Evolutionary conservation across 2,888 invertebrate genomes (phyloP), one percentile per base, ranked within the genome.

Genomic region (Selenia dentaria): DNA sequence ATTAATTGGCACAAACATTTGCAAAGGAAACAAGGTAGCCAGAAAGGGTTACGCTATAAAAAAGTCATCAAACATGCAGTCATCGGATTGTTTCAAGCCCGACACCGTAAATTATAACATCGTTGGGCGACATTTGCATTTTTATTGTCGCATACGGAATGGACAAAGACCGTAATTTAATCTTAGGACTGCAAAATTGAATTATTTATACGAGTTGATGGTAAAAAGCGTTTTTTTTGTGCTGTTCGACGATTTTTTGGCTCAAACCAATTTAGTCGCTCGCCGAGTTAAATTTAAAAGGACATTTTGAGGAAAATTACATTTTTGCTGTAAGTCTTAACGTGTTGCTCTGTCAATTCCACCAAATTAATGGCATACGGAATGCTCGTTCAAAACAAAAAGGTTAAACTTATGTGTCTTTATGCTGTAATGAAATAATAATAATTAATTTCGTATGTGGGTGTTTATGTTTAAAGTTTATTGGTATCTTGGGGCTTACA

Each of bases 141-240:
- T 88, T 87, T 89, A 89, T 84, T 85, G 86, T 87, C 85, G 70
- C 80, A 79, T 74, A 74, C 74, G 65, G 73, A 76, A 75, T 75
- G 82, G 79, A 75, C 74, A 73, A 78, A 78, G 74, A 63, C 75
- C 72, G 80, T 83, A 80, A 84, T 83, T 81, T 87, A 82, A 87
- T 79, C 77, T 74, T 55, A 59, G 67, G 70, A 69, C 70, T 71
- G 79, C 79, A 72, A 86, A 86, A 86, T 87, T 88, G 83, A 84
- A 87, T 89, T 87, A 85, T 86, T 87, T 86, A 72, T 74, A 69
- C 63, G 28, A 29, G 27, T 20, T 59, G 71, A 75, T 77, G 80
- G 79, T 81, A 80, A 79, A 80, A 81, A 68, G 72, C 22, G 74
- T 79, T 81, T 82, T 57, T 37, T 47, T 47, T 26, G 64, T 14